Percentiles rank a stretch among this genome's conserved stretches.
Conservation (phyloP, 2,888 invertebrate species). For the Stenchaetothrips biformis region DNA sequence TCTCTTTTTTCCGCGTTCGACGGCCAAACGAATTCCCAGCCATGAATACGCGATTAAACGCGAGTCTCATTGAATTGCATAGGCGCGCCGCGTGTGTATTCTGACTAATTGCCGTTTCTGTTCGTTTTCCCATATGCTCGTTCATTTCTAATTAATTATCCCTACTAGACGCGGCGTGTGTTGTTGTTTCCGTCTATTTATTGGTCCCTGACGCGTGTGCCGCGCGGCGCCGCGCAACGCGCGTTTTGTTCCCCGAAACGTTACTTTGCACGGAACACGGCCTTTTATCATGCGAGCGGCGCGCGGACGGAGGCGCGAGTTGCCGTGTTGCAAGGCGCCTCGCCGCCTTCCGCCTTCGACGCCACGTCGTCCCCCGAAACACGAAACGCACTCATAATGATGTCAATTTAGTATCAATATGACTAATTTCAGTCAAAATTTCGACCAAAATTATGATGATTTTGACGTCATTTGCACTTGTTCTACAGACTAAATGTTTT, state of each 20-base stretch:
- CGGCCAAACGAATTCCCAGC: conserved; percentile 15
- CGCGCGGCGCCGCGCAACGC: too few relatives aligned
- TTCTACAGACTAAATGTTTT: too few relatives aligned
- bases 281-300: not conserved
- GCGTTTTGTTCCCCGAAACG: conserved; percentile 24
- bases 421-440: too few relatives aligned
- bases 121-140: conserved; percentile 22
- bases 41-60: not conserved
- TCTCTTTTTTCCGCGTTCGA: not conserved
- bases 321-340: not conserved
- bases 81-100: not conserved
- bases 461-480: too few relatives aligned
- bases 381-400: too few relatives aligned
- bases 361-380: too few relatives aligned
- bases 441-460: too few relatives aligned
- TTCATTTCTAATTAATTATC: conserved; percentile 15
- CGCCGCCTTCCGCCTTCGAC: too few relatives aligned
- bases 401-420: too few relatives aligned
- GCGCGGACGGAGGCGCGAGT: not conserved
- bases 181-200: conserved; percentile 7
- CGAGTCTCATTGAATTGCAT: conserved; percentile 16
- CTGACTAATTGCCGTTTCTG: conserved; percentile 12
- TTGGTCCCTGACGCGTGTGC: conserved; percentile 1
- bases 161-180: not conserved
- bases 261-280: not conserved